Base-by-base conservation (phyloP, 2,888 invertebrate genomes). In the Eupithecia inturbata region DNA sequence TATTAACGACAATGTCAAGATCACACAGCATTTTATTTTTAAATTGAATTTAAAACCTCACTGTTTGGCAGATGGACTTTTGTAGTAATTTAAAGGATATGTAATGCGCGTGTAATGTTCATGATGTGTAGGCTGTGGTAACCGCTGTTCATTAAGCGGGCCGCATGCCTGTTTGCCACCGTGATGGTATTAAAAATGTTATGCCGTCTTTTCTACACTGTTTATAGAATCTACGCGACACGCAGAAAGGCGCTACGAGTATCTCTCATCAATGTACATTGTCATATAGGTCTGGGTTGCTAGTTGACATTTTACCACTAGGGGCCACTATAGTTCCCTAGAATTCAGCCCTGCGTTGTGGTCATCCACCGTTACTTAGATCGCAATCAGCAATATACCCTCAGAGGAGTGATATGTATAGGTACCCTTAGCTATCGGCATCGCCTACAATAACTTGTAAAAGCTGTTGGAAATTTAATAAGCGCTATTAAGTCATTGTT, bases 331-430 rank as follows among this genome's bases (percentile, higher is more conserved):
- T 22, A 49, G n/a, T 10, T 64, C 9, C 19, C 63, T 33, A 19
- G 63, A 64, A 31, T 64, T 33, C 36, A 33, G 33, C 63, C 33
- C 63, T 64, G 63, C 28, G 10, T 36, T 64, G n/a, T 64, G 10
- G 39, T 28, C 77, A 74, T 70, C 77, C 67, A 80, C 81, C 80
- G 81, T 81, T 80, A 78, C 45, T 73, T 71, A 82, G 89, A 90
- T 89, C 87, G 87, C 82, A 86, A 90, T 90, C 89, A 85, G 74
- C 79, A 78, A 87, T 87, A 82, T 85, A 83, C 85, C 82, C 84
- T 77, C 76, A 76, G 79, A 83, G 75, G 3, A 75, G 73, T 77
- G 73, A 77, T 78, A 77, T 72, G 74, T n/a, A 19, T 33, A n/a
- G n/a, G n/a, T n/a, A 81, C 79, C 77, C 78, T 72, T 77, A 81